Conservation (phyloP, 2,113 vertebrate genomes). For the Cinclus mexicanus region DNA sequence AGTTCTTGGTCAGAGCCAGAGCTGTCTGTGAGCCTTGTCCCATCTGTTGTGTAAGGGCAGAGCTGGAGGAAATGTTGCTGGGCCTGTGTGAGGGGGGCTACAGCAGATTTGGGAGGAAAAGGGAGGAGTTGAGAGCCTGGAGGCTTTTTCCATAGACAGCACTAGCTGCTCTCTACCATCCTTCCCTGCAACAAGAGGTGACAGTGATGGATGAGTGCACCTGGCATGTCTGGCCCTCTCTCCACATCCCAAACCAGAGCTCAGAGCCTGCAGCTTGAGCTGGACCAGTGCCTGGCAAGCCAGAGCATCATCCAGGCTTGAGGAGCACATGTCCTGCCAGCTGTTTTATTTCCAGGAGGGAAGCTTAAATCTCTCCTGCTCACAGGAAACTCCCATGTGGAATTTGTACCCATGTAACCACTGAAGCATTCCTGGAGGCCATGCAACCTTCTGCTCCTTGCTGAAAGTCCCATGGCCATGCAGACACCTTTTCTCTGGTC, state of each 20-base stretch:
- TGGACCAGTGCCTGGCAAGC: not conserved
- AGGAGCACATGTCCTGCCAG: not conserved
- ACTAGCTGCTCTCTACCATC: not conserved
- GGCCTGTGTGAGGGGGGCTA: not conserved
- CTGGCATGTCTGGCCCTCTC: not conserved
- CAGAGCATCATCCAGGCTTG: not conserved
- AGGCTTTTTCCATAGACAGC: not conserved
- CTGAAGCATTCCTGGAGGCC: not conserved
- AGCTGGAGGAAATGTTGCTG: not conserved
- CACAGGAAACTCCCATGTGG: accelerated
- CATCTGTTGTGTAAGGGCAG: not conserved
- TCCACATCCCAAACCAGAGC: not conserved
- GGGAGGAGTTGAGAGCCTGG: not conserved
- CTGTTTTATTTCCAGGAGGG: not conserved
- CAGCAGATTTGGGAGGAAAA: not conserved
- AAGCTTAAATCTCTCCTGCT: not conserved
- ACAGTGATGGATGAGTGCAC: not conserved
- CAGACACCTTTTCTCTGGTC: not conserved
- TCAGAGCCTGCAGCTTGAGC: not conserved
- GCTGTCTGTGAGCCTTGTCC: not conserved
- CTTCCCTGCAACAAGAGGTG: not conserved
- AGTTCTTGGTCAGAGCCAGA: not conserved
- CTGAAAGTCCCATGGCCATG: not conserved
- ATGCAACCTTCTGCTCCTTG: not conserved
- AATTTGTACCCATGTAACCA: not conserved